Percentiles rank a stretch among this genome's conserved stretches.
phyloP scores from a whole-genome alignment of 2,888 invertebrate species.

The Phyllotreta cruciferae region DNA sequence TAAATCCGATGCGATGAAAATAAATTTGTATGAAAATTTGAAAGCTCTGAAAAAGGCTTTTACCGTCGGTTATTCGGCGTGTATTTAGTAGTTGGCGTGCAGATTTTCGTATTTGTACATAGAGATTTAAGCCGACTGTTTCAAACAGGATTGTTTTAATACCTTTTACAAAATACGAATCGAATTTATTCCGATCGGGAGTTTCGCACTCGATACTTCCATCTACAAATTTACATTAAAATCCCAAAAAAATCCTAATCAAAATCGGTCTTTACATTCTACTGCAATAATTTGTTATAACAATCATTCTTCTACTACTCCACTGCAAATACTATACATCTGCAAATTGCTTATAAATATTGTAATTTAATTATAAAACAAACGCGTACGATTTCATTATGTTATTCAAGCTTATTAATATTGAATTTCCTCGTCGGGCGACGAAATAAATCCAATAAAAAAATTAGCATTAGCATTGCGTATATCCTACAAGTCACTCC shows the following conservation, averaged over 20 bases:
- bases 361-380: too few relatives aligned
- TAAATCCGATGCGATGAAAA: slow-evolving; percentile 12
- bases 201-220: slow-evolving; percentile 40
- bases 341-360: too few relatives aligned
- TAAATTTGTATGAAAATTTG: slow-evolving; percentile 26
- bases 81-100: slow-evolving; percentile 39
- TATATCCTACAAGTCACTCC: slow-evolving; percentile 24
- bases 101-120: slow-evolving; percentile 39
- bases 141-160: slow-evolving; percentile 68
- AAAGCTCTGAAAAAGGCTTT: slow-evolving; percentile 39
- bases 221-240: background rate
- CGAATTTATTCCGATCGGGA: slow-evolving; percentile 63
- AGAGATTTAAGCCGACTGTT: slow-evolving; percentile 53
- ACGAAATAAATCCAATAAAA: slow-evolving; percentile 42
- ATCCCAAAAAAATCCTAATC: background rate
- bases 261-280: too few relatives aligned
- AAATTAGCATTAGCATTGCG: slow-evolving; percentile 51
- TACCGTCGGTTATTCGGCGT: slow-evolving; percentile 46
- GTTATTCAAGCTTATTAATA: too few relatives aligned
- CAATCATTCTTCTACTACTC: too few relatives aligned
- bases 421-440: background rate
- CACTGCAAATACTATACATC: too few relatives aligned
- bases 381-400: too few relatives aligned
- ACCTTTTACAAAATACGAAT: slow-evolving; percentile 64
- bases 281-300: too few relatives aligned